Percentiles rank a stretch among this genome's conserved stretches.
phyloP scores from a whole-genome alignment of 2,797 vertebrate species.

The Masticophis lateralis region DNA sequence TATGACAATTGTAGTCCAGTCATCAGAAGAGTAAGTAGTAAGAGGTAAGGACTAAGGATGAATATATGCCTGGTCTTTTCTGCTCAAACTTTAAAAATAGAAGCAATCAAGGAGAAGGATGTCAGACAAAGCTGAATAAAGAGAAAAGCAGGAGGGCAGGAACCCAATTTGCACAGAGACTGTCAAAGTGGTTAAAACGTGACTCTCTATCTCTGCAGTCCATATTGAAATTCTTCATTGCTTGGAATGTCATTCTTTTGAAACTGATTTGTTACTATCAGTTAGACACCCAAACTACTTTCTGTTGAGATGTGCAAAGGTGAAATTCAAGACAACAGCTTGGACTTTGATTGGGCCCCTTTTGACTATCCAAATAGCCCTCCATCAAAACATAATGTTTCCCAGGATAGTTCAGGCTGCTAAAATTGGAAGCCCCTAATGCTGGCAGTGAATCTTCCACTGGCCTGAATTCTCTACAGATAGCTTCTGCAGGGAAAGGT shows the following conservation, averaged over 20 bases:
- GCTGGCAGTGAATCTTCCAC: neutral
- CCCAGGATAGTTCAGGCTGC: rapidly evolving
- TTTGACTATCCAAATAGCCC: slow-evolving; percentile 42
- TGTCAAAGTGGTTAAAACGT: rapidly evolving
- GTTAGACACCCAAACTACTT: neutral
- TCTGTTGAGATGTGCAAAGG: slow-evolving; percentile 34
- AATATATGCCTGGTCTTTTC: neutral
- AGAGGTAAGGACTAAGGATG: neutral
- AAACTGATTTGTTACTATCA: slow-evolving; percentile 40
- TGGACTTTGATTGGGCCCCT: neutral
- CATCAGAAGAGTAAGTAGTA: neutral
- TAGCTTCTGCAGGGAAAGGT: neutral
- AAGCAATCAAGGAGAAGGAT: neutral
- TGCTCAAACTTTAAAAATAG: neutral
- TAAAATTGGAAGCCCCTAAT: neutral
- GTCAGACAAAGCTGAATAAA: no score
- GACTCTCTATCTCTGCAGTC: slow-evolving; percentile 12
- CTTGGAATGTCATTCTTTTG: neutral
- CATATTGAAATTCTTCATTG: neutral
- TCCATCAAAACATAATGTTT: neutral
- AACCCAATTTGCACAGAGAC: neutral
- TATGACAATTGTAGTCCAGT: neutral
- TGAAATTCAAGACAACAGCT: slow-evolving; percentile 22
- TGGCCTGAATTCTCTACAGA: neutral
- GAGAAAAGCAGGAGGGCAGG: neutral